Base-by-base conservation (phyloP, 1,140 invertebrate species). In the Hycleus phaleratus region DNA sequence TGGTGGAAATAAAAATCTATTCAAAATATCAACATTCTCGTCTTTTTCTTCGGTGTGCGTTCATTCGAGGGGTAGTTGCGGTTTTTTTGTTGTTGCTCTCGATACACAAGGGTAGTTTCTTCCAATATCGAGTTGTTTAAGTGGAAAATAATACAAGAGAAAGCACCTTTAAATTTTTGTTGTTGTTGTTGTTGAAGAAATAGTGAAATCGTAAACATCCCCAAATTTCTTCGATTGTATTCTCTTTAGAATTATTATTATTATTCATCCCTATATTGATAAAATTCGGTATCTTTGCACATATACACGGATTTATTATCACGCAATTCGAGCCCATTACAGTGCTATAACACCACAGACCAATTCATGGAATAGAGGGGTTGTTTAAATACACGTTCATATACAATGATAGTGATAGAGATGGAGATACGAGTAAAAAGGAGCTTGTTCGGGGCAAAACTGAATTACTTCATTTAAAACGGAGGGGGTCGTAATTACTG, bases 1-100 rank as follows among this genome's bases (percentile, higher is more conserved):
- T 62, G 52, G 61, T 58, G 61, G 57, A 62, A 62, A 62, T 62
- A 62, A 60, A 59, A 57, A 52, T 60, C 58, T 50, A 54, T 59
- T 59, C 46, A 59, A 59, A 54, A 18, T 53, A 11, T 59, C 12
- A 42, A 7, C 4, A 32, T 5, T 32, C 4, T 32, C 32, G 32
- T 32, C 58, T 38, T 59, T 55, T 55, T 49, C 45, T 12, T 49
- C 53, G 58, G 58, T 49, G 50, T 42, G 26, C 46, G 46, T 7
- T 46, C 2, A 9, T 10, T 42, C 40, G 39, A n/a, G 42, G 56
- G 56, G 56, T 50, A 11, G n/a, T 49, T 57, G 46, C 49, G 46
- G 42, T 32, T 32, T 32, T 32, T 32, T 18, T 18, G 18, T 18
- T 32, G 46, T 49, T 48, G 18, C 44, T 38, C 25, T 50, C 46